These are phyloP conservation scores for Notamacropus eugenii DNA, from an alignment of 2,797 vertebrate species.

Conservation along the genomic window DNA sequence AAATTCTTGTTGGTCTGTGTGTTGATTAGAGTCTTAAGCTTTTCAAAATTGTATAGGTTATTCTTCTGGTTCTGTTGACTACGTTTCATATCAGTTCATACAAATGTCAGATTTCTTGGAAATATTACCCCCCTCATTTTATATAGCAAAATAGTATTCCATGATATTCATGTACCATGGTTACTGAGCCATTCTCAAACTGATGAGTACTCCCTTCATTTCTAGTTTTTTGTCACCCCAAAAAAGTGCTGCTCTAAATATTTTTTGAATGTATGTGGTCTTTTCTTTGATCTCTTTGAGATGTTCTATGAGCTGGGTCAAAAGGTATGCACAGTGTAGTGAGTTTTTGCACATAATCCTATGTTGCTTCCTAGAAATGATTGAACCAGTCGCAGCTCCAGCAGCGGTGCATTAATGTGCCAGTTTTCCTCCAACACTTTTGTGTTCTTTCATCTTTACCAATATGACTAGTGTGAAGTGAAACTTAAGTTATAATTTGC, in stretches of 20 bases:
- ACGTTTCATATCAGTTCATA: no score
- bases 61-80: no score
- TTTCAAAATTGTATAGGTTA: no score
- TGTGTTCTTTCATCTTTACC: neutral
- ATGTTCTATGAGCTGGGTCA: neutral
- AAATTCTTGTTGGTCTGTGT: no score
- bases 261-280: neutral
- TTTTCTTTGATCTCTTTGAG: neutral
- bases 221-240: neutral
- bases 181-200: neutral
- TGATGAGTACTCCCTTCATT: neutral
- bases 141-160: neutral
- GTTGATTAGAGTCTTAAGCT: no score
- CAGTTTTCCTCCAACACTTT: neutral
- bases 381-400: neutral
- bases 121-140: neutral
- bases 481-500: no score
- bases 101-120: no score
- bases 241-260: neutral
- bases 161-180: neutral
- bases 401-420: neutral
- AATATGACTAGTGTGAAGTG: no score
- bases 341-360: neutral
- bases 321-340: neutral
- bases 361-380: neutral